Conservation (phyloP, 2,113 vertebrate species). For the Mystacornis crossleyi region DNA sequence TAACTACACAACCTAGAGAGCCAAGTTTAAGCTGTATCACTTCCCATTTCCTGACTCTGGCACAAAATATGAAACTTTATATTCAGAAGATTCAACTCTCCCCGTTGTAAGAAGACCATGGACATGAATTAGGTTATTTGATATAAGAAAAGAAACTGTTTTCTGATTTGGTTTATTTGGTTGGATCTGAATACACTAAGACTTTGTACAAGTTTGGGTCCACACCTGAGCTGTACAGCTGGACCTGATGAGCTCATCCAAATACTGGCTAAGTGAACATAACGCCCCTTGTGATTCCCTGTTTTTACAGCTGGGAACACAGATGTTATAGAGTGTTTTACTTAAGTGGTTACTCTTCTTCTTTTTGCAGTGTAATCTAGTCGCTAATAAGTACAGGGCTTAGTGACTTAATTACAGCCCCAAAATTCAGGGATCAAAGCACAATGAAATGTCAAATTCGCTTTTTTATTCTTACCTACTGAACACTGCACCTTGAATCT, state of each 20-base stretch:
- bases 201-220: background rate
- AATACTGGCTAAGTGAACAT: background rate
- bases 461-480: background rate
- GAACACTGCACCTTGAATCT: background rate
- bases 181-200: background rate
- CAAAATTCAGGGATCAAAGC: background rate
- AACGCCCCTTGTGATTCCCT: background rate
- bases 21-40: background rate
- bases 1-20: background rate
- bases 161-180: background rate
- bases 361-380: background rate
- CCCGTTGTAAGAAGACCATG: background rate
- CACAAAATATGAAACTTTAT: background rate
- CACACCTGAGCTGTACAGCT: constrained; percentile 27
- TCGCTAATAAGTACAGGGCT: background rate
- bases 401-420: background rate
- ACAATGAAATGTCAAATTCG: background rate
- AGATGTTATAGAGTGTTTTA: background rate
- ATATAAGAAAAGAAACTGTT: background rate
- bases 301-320: constrained; percentile 23
- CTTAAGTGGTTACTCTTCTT: background rate
- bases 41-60: background rate
- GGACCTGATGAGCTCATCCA: constrained; percentile 5
- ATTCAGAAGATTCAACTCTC: background rate
- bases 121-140: background rate